Percentiles rank a stretch among this genome's conserved stretches.
Conservation (phyloP, 2,797 vertebrate species). For the Myotis daubentonii region DNA sequence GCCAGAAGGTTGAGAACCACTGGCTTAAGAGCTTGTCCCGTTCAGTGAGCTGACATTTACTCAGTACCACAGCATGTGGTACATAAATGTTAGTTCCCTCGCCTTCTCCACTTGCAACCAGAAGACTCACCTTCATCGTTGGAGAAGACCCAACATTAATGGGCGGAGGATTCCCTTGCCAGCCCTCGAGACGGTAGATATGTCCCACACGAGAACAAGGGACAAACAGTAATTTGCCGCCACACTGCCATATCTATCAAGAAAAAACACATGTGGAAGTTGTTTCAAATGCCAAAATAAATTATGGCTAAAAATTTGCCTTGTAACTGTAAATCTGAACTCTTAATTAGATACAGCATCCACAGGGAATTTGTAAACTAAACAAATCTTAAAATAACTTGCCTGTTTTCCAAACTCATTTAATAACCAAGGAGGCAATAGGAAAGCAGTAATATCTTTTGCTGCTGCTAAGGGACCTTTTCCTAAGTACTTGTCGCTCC, state of each 20-base stretch:
- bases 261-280: slow-evolving; percentile 31
- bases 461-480: not conserved
- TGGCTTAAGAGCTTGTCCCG: not conserved
- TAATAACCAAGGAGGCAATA: not conserved
- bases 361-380: not conserved
- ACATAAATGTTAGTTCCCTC: not conserved
- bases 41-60: not conserved
- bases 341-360: not conserved
- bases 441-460: not conserved
- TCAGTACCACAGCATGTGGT: not conserved
- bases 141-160: slow-evolving; percentile 97
- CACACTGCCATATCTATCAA: slow-evolving; percentile 97
- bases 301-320: not conserved
- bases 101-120: not conserved
- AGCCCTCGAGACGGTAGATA: slow-evolving; percentile 97
- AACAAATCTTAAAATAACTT: not conserved
- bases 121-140: slow-evolving; percentile 93
- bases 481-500: not conserved
- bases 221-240: slow-evolving; percentile 96
- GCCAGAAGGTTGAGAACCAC: too few relatives aligned
- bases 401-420: not conserved
- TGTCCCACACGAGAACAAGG: slow-evolving; percentile 98
- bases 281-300: not conserved
- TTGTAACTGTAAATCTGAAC: not conserved
- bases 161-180: slow-evolving; percentile 98